A percentile compares a stretch with the other conserved stretches of the same genome.
These are phyloP conservation scores for Pseudolaguvia tuberculata DNA, from an alignment of 2,113 vertebrate genomes.

Conservation along the genomic window DNA sequence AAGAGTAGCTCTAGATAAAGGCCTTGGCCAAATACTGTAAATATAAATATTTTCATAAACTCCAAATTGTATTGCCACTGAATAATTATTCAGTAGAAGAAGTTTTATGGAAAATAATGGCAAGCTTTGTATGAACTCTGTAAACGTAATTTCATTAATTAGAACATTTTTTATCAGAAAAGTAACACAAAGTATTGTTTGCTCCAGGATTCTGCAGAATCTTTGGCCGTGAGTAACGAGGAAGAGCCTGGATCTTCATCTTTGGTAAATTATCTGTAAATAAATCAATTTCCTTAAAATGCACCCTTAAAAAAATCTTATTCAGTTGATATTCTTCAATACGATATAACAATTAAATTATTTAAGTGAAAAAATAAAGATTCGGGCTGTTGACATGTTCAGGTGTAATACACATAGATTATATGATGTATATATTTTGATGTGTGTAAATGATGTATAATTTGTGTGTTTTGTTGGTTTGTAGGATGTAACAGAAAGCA, in stretches of 20 bases:
- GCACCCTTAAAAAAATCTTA: no score
- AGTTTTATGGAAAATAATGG: no score
- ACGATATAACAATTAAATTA: neutral
- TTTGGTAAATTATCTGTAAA: neutral
- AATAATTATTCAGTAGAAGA: no score
- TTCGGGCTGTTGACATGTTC: neutral
- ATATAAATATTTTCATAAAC: no score
- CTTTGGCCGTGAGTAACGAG: neutral
- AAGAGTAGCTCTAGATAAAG: no score
- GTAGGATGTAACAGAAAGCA: conserved; percentile 25
- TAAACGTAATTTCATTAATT: no score
- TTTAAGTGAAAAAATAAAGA: neutral
- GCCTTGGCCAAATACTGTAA: no score
- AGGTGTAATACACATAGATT: no score
- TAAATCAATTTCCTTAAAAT: neutral
- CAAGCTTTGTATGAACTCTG: no score
- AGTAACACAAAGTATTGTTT: neutral
- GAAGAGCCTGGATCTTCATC: conserved; percentile 1
- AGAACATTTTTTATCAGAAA: no score
- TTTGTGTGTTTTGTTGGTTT: conserved; percentile 10
- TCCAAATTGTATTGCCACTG: no score
- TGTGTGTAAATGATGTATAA: neutral
- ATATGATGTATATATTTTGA: no score
- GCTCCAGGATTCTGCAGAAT: conserved; percentile 15
- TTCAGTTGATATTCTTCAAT: neutral